Evolutionary conservation across 2,797 vertebrate species (phyloP).

Genomic region (Mycteria americana): DNA sequence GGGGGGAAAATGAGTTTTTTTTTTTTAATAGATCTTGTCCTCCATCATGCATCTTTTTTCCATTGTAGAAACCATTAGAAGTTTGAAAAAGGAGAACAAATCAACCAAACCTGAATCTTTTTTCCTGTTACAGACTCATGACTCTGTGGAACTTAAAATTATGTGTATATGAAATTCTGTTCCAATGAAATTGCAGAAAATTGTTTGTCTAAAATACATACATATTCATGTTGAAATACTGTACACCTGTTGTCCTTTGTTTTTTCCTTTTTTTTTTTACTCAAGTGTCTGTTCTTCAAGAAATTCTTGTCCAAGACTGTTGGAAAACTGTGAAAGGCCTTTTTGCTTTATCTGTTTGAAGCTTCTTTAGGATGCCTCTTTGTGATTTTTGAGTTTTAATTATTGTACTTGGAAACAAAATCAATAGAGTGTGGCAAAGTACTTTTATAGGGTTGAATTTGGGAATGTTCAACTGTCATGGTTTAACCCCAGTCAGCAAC

Average conservation of each 20-base stretch:
- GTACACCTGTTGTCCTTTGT: neutral
- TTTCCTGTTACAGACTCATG: neutral
- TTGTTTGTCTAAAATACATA: neutral
- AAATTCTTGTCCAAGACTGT: neutral
- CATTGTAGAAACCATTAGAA: neutral
- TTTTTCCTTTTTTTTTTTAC: fast-evolving
- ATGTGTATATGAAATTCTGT: neutral
- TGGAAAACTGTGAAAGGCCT: neutral
- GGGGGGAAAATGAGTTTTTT: neutral
- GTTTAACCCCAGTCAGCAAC: no score
- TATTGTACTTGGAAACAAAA: neutral
- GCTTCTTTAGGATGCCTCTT: neutral
- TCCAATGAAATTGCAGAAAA: neutral
- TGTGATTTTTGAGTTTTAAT: neutral
- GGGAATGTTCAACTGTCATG: neutral
- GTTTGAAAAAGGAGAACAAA: neutral
- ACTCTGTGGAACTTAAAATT: neutral
- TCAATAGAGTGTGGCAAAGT: neutral
- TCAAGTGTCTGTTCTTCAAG: neutral
- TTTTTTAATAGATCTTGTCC: neutral
- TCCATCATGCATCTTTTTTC: neutral
- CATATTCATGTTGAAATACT: neutral
- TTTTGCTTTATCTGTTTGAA: neutral
- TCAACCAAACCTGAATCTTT: fast-evolving
- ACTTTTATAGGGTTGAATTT: neutral